Evolutionary conservation across 2,888 invertebrate species (phyloP), one percentile per base, ranked within the genome.

Genomic region (Sturmia bella): DNA sequence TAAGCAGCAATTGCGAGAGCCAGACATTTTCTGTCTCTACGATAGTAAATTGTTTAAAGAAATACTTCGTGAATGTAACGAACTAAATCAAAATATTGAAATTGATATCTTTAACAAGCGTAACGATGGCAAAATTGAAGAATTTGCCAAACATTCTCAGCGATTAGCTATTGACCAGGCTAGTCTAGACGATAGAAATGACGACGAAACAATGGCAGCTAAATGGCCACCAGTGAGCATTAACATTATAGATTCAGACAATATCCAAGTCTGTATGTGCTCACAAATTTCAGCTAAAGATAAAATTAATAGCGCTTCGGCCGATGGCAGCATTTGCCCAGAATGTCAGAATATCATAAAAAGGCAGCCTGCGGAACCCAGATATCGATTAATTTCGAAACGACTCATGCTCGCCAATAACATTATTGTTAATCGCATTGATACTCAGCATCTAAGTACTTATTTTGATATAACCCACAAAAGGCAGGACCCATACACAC

Each of bases 401-500:
- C 88, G 88, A 19, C 84, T 88, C 54, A 85, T 88, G 80, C 84
- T 90, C 21, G 85, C 89, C 0, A 89, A 90, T 80, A 88, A 90
- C 77, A 91, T 93, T 13, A 92, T 92, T 76, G 92, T 93, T 0
- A 93, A 93, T 84, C 92, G 92, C 70, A 90, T 93, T 12, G 93
- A 93, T 84, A 91, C 91, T 4, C 92, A 92, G 1, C 87, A 92
- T 27, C 87, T 93, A 0, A 89, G 86, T 76, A 88, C 89, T 17
- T 85, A 85, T 77, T 85, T 87, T 61, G 86, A 89, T 79, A 84
- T 84, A 17, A 32, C 45, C 2, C 83, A 84, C 32, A 69, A 85
- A 39, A 85, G 83, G 24, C 84, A 85, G 66, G 95, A 95, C 85
- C 96, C 96, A 0, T 96, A 96, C 86, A 96, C 96, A 0, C 96